Base-by-base conservation (phyloP, 1,140 invertebrate genomes). In the Drosophila setifemur region DNA sequence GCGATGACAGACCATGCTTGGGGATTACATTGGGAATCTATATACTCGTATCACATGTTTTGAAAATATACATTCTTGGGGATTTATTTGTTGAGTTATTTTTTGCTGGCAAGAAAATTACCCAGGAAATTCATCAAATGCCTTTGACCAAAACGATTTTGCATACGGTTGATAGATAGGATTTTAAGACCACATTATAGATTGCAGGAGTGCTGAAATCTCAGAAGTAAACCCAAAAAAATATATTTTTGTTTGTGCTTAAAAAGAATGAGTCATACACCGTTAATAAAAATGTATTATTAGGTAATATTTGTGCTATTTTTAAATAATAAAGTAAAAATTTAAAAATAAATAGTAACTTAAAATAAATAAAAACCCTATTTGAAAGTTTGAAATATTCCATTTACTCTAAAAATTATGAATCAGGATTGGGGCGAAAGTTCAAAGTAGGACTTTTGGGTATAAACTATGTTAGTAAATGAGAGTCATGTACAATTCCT, bases 31-130 rank as follows among this genome's bases (percentile, higher is more conserved):
- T n/a, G n/a, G 25, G 35, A 14, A 26, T 28, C 35, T 45, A 33
- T 49, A 55, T 45, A n/a, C n/a, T n/a, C n/a, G n/a, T n/a, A 64
- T 83, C 81, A 86, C 81, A 86, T 86, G 81, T 44, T 60, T 37
- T 29, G 7, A 35, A 63, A 72, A 39, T 52, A 26, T 60, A 63
- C 48, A 47, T 61, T 58, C 21, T 26, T 9, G 2, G 48, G 64
- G 61, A 71, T 67, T 85, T 79, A 16, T 31, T 26, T 26, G 23
- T 52, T 35, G 26, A n/a, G n/a, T 14, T 23, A 26, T 39, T 21
- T 47, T 60, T 23, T 37, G 4, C 19, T 25, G 31, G 14, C 39
- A 14, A 57, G 21, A 69, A 53, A 63, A 55, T 40, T 18, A 58
- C 11, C 31, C 8, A 57, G 37, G 54, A 86, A 85, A 85, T 85